A percentile compares a stretch with the other conserved stretches of the same genome.
Conservation (phyloP, 1,140 invertebrate species). For the Lepidurus packardi region DNA sequence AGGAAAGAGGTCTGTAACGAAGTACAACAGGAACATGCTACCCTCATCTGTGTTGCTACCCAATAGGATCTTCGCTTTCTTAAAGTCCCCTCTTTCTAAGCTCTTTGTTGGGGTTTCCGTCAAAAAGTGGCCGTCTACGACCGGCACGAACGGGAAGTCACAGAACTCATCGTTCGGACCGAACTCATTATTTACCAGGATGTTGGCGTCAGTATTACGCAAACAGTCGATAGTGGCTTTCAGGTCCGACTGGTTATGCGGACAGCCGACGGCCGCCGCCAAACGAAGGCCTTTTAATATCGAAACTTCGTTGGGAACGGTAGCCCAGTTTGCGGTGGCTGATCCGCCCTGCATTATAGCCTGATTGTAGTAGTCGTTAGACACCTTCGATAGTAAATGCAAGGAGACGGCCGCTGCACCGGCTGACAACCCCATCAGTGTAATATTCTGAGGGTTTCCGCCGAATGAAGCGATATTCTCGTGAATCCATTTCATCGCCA, state of each 20-base stretch:
- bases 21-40: conserved; percentile 90
- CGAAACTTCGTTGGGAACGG: conserved; percentile 75
- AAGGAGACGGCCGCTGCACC: conserved; percentile 88
- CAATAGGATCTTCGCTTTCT: conserved; percentile 87
- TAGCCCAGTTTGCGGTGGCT: conserved; percentile 80
- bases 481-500: conserved; percentile 88
- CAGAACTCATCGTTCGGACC: conserved; percentile 63
- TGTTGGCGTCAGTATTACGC: conserved; percentile 60
- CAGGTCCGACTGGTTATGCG: conserved; percentile 62
- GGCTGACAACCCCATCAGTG: conserved; percentile 92
- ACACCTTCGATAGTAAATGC: conserved; percentile 82
- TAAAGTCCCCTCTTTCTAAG: conserved; percentile 76
- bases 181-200: conserved; percentile 77
- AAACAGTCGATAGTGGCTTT: conserved; percentile 72
- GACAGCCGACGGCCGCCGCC: conserved; percentile 80
- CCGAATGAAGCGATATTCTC: conserved; percentile 91
- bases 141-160: conserved; percentile 88
- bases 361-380: conserved; percentile 77
- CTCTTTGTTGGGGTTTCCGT: conserved; percentile 75
- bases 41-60: conserved; percentile 92
- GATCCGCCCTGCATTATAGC: conserved; percentile 68
- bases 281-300: conserved; percentile 66
- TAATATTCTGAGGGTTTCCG: conserved; percentile 89
- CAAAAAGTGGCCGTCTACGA: conserved; percentile 85
- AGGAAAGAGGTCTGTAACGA: conserved; percentile 71